Evolutionary conservation across 2,888 invertebrate species (phyloP).

Genomic region (Poecilobothrus nobilitatus): DNA sequence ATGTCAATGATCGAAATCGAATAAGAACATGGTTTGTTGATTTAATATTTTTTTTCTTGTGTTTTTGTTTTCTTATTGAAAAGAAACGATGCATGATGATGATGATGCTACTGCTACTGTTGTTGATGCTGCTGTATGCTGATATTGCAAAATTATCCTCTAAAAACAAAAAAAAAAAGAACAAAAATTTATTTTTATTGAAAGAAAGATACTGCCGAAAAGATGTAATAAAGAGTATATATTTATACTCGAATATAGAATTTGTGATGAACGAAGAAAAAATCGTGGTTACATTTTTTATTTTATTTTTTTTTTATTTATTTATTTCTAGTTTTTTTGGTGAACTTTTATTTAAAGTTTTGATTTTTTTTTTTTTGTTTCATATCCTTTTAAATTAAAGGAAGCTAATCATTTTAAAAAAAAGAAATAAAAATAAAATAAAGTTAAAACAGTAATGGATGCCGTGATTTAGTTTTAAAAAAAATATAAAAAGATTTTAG

Average conservation of each 20-base stretch:
- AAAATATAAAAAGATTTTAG: neutral
- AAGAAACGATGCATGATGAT: neutral
- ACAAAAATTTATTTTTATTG: no score
- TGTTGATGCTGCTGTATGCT: no score
- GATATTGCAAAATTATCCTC: no score
- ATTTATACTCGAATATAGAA: no score
- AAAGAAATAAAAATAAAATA: no score
- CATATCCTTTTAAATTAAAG: neutral
- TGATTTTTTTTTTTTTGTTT: neutral
- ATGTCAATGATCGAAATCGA: neutral
- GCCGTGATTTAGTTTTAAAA: neutral
- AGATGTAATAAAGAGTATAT: no score
- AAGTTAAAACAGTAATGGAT: neutral
- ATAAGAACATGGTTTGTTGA: neutral
- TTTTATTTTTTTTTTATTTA: neutral
- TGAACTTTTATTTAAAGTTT: neutral
- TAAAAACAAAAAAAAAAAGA: no score
- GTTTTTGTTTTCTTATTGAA: no score
- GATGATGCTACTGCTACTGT: neutral
- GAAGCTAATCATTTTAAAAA: neutral
- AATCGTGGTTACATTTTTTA: neutral
- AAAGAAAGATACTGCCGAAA: no score
- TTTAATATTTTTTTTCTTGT: no score
- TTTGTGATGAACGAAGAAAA: neutral
- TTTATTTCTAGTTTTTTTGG: neutral